These are phyloP conservation scores for Triops longicaudatus DNA, from an alignment of 1,140 invertebrate genomes.

Conservation along the genomic window DNA sequence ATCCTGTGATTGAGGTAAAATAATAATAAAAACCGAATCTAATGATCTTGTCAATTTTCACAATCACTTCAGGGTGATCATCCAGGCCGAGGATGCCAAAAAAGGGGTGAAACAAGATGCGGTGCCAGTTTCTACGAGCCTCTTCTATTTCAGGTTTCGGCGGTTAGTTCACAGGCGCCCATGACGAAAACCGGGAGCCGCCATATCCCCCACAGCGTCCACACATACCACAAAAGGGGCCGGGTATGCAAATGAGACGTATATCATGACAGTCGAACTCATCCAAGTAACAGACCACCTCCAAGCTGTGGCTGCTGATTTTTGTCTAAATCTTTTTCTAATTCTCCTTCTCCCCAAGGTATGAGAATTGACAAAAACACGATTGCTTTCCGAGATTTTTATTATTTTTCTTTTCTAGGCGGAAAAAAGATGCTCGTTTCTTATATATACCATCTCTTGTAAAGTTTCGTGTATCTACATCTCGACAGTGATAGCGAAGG, in stretches of 20 bases:
- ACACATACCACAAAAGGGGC: not conserved
- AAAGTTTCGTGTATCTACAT: not conserved
- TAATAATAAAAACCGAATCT: not conserved
- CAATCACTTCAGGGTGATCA: conserved; percentile 5
- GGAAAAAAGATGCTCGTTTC: not conserved
- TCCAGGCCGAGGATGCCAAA: not conserved
- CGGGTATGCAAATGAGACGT: conserved; percentile 10
- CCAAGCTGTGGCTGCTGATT: not conserved
- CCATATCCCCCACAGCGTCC: not conserved
- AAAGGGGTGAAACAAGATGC: not conserved
- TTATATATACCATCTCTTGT: not conserved
- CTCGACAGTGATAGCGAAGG: not conserved
- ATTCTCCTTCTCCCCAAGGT: not conserved
- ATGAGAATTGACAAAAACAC: conserved; percentile 1
- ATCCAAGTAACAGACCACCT: not conserved
- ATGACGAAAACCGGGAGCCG: not conserved
- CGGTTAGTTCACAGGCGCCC: conserved; percentile 3
- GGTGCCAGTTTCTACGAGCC: not conserved
- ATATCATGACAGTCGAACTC: conserved; percentile 3
- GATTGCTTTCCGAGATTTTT: conserved; percentile 2
- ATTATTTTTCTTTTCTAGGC: not conserved
- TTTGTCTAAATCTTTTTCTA: not conserved
- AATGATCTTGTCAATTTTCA: not conserved
- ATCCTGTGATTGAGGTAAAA: not conserved
- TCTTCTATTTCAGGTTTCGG: not conserved